phyloP scores from a whole-genome alignment of 2,888 invertebrate genomes.

The Eristalinus sepulchralis region DNA sequence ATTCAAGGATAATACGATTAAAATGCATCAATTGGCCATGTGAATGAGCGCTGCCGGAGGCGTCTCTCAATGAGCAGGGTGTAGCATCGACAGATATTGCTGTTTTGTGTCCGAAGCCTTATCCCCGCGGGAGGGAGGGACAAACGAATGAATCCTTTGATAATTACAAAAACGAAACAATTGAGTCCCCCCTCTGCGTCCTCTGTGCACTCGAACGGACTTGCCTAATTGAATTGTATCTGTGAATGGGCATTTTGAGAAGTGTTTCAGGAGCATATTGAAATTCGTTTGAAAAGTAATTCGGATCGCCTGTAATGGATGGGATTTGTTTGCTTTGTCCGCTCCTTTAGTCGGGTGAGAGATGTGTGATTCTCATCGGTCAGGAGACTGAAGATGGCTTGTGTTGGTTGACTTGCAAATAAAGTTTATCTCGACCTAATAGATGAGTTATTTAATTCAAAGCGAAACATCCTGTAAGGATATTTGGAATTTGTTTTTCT shows the following conservation, averaged over 20 bases:
- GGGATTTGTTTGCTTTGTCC: slow-evolving; percentile 3
- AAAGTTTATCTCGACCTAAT: no score
- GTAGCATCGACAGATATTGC: not conserved
- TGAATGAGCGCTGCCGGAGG: not conserved
- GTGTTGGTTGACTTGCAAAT: no score
- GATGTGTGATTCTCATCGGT: no score
- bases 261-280: slow-evolving; percentile 16
- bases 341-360: no score
- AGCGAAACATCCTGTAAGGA: no score
- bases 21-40: slow-evolving; percentile 23
- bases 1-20: slow-evolving; percentile 28
- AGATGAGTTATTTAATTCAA: no score
- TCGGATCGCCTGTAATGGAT: slow-evolving; percentile 2
- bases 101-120: not conserved
- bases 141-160: slow-evolving; percentile 12
- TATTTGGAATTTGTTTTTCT: no score
- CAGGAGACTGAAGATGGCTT: no score
- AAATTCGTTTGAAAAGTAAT: slow-evolving; percentile 10
- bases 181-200: not conserved
- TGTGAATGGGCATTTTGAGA: slow-evolving; percentile 10
- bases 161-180: slow-evolving; percentile 26
- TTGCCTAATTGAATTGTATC: slow-evolving; percentile 14
- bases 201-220: not conserved
- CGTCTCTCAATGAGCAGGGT: not conserved
- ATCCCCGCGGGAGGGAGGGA: not conserved